Evolutionary conservation across 2,113 vertebrate species (phyloP).

Genomic region (Apteryx owenii): DNA sequence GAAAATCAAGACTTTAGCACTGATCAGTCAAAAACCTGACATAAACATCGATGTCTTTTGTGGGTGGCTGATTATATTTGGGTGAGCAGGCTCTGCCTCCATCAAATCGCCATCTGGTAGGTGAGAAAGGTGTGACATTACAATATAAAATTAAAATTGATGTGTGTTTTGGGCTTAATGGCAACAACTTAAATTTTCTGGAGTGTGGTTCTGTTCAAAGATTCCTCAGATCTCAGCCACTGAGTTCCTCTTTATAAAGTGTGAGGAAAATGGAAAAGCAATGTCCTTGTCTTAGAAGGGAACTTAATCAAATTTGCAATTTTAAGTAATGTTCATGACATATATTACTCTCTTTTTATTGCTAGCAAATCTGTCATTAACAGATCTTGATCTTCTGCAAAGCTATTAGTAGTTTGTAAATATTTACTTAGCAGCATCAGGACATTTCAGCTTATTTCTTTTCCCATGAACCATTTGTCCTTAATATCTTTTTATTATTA

Average conservation of each 20-base stretch:
- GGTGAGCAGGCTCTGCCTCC: background rate
- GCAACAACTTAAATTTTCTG: background rate
- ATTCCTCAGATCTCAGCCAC: background rate
- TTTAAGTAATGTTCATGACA: background rate
- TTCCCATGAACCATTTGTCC: background rate
- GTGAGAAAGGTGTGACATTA: background rate
- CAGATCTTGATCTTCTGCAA: background rate
- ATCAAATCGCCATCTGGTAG: background rate
- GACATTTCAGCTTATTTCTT: background rate
- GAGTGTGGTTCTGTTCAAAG: background rate
- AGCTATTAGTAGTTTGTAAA: background rate
- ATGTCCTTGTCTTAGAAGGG: background rate
- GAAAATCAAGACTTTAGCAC: background rate
- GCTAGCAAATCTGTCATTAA: background rate
- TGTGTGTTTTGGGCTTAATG: background rate
- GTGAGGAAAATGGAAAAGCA: background rate
- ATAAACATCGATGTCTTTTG: background rate
- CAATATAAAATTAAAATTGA: background rate
- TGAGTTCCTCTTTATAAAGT: background rate
- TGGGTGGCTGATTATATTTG: background rate
- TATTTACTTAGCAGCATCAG: constrained; percentile 17
- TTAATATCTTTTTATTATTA: background rate
- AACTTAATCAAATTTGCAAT: background rate
- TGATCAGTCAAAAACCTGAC: background rate
- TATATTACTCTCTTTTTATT: background rate